Evolutionary conservation across 2,797 vertebrate species (phyloP).

Genomic region (Lutjanus argentimaculatus): DNA sequence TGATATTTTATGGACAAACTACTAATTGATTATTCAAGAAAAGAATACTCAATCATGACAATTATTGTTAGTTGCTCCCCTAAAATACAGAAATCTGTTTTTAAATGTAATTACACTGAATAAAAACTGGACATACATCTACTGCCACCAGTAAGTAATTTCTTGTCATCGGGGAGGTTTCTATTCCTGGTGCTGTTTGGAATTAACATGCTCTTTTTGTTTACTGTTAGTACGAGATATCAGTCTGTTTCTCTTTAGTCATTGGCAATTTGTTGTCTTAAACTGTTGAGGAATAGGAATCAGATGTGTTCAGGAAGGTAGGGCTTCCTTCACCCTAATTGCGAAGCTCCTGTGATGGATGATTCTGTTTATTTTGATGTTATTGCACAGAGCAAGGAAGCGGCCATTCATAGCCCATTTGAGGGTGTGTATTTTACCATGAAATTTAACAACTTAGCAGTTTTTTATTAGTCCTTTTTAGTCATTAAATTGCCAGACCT

Average conservation of each 20-base stretch:
- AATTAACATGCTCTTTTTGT: conserved; percentile 51
- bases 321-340: conserved; percentile 43
- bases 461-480: conserved; percentile 28
- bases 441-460: conserved; percentile 44
- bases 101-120: conserved; percentile 6
- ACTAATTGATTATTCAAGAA: too few relatives aligned
- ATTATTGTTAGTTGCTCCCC: too few relatives aligned
- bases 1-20: too few relatives aligned
- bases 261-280: conserved; percentile 63
- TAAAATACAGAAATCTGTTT: not conserved
- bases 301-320: conserved; percentile 50
- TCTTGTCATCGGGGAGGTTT: conserved; percentile 34
- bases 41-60: too few relatives aligned
- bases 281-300: conserved; percentile 60
- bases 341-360: conserved; percentile 22
- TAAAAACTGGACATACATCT: not conserved
- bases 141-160: not conserved
- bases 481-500: conserved; percentile 35
- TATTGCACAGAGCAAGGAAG: conserved; percentile 46
- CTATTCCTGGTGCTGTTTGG: conserved; percentile 47
- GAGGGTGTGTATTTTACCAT: conserved; percentile 30
- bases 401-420: conserved; percentile 57
- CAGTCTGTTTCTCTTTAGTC: conserved; percentile 73
- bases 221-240: conserved; percentile 23
- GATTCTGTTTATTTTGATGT: conserved; percentile 53